A percentile compares a stretch with the other conserved stretches of the same genome.
Evolutionary conservation across 2,888 invertebrate genomes (phyloP).

Genomic region (Drosophila lutescens): DNA sequence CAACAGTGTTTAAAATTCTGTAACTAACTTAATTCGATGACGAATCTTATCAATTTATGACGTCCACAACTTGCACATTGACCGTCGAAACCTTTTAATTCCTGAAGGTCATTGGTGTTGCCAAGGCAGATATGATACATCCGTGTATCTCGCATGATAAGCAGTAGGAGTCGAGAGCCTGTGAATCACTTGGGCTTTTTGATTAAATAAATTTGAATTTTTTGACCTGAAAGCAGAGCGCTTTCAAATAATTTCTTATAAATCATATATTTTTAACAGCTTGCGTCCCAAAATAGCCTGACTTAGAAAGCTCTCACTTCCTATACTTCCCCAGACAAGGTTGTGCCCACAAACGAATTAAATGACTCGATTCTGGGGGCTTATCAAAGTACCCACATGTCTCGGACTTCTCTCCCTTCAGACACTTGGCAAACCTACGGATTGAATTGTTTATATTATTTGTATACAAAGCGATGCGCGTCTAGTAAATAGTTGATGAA

Average conservation of each 20-base stretch:
- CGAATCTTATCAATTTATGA: slow-evolving; percentile 31
- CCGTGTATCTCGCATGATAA: slow-evolving; percentile 25
- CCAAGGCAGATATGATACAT: slow-evolving; percentile 29
- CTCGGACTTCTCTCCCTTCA: not conserved
- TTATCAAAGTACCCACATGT: slow-evolving; percentile 8
- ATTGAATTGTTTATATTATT: slow-evolving; percentile 16
- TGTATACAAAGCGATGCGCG: slow-evolving; percentile 5
- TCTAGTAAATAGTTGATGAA: slow-evolving; percentile 38
- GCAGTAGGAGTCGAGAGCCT: not conserved
- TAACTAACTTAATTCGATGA: slow-evolving; percentile 33
- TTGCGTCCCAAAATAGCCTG: not conserved
- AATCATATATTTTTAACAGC: not conserved
- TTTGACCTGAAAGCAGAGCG: not conserved
- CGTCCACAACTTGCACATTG: slow-evolving; percentile 34
- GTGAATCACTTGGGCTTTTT: slow-evolving; percentile 13
- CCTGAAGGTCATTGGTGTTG: slow-evolving; percentile 31
- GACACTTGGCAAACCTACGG: not conserved
- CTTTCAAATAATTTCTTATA: not conserved
- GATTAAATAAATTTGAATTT: not conserved
- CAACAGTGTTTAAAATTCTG: slow-evolving; percentile 11
- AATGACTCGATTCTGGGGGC: not conserved
- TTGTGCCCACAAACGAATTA: not conserved
- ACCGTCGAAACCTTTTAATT: slow-evolving; percentile 17
- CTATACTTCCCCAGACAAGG: slow-evolving; percentile 2
- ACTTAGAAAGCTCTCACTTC: not conserved